phyloP scores from a whole-genome alignment of 2,797 vertebrate genomes.

The Oreonectes daqikongensis region DNA sequence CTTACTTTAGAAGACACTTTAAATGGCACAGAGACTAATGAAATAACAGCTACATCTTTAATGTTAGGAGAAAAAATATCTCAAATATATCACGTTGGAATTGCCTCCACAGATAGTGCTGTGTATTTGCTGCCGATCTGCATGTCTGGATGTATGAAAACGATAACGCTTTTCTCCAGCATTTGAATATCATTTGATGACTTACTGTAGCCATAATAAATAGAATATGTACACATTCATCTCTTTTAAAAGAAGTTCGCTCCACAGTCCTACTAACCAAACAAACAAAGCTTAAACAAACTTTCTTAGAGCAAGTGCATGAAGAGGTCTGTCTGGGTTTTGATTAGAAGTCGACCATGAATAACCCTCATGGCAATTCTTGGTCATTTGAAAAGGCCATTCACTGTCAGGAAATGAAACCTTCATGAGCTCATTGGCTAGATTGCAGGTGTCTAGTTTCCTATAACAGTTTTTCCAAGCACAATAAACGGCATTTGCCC shows the following conservation, averaged over 20 bases:
- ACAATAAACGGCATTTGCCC: slow-evolving; percentile 61
- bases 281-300: slow-evolving; percentile 26
- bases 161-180: not conserved
- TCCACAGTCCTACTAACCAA: slow-evolving; percentile 1
- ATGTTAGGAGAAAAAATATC: no score
- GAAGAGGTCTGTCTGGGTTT: slow-evolving; percentile 40
- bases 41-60: not conserved
- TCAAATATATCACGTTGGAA: no score
- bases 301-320: not conserved
- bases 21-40: not conserved
- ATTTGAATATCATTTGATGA: not conserved
- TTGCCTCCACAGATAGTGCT: no score
- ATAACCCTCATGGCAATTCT: slow-evolving; percentile 52
- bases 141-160: not conserved
- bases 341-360: slow-evolving; percentile 47
- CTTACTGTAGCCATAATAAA: not conserved
- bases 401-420: slow-evolving; percentile 70
- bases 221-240: not conserved
- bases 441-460: slow-evolving; percentile 70
- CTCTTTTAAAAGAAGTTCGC: not conserved
- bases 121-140: not conserved
- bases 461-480: slow-evolving; percentile 62
- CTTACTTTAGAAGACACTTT: not conserved
- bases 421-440: slow-evolving; percentile 63
- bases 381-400: slow-evolving; percentile 60